Conservation (phyloP, 2,888 invertebrate genomes). For the Ryuthela nishihirai region DNA sequence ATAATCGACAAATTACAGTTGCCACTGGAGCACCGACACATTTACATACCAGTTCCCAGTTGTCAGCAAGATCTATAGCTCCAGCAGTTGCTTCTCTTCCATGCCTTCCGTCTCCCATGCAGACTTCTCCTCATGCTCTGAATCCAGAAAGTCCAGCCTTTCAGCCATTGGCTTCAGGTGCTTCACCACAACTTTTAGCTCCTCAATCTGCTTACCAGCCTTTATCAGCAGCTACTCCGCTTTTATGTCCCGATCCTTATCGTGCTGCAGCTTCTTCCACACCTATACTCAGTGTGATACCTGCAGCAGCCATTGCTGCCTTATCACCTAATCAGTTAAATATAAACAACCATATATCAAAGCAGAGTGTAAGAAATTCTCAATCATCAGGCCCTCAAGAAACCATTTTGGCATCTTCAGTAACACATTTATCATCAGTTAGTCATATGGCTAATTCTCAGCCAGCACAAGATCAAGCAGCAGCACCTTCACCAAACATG, state of each 20-base stretch:
- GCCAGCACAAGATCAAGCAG: constrained; percentile 1
- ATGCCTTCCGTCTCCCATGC: constrained; percentile 1
- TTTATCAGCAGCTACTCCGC: constrained; percentile 2
- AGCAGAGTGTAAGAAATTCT: constrained; percentile 1
- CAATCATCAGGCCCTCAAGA: constrained; percentile 4
- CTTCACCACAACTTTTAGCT: constrained; percentile 7
- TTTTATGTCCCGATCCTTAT: constrained; percentile 6
- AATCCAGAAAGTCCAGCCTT: constrained; percentile 36
- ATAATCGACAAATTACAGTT: too few relatives aligned
- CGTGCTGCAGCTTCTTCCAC: constrained; percentile 5
- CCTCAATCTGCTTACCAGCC: constrained; percentile 5
- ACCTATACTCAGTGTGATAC: constrained; percentile 17
- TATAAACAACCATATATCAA: constrained; percentile 4
- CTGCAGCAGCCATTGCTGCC: constrained; percentile 12
- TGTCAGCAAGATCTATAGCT: too few relatives aligned
- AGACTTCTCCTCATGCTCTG: constrained; percentile 8
- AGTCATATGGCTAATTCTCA: constrained; percentile 6
- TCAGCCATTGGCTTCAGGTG: constrained; percentile 22
- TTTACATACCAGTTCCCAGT: too few relatives aligned
- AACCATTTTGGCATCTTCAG: constrained; percentile 8
- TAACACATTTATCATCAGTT: constrained; percentile 7
- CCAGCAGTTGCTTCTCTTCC: too few relatives aligned
- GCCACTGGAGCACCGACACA: too few relatives aligned
- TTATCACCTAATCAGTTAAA: constrained; percentile 14
- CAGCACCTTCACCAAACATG: constrained; percentile 2